Evolutionary conservation across 2,113 vertebrate species (phyloP), one percentile per base, ranked within the genome.

Genomic region (Trematocara stigmaticum): DNA sequence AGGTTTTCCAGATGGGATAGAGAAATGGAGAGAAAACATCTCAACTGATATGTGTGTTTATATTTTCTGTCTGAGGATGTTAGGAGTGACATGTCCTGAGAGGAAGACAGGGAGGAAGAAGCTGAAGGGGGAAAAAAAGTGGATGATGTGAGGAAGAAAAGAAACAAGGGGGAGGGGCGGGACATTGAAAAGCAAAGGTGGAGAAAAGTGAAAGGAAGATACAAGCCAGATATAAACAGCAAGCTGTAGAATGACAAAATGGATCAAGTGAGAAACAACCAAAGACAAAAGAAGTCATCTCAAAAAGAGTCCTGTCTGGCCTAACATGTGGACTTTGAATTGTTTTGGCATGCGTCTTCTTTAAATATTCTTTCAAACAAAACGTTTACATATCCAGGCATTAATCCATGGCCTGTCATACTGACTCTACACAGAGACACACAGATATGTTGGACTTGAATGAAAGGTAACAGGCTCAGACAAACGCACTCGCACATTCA

Each of bases 331-430:
- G 57, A 78, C 61, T 84, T 81, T 71, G 57, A 91, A 78, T 76
- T 83, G 20, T 88, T 91, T 82, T 91, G 87, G 90, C 88, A 84
- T 12, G 56, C 38, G 80, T 82, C 45, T 45, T 34, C 69, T 88
- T 87, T 86, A 86, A 94, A 93, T 90, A 66, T 83, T 79, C 64
- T 85, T 87, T 92, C 81, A 90, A 91, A 93, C 85, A 86, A 91
- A 95, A 95, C 91, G 89, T 95, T 95, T 94, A 88, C 89, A 94
- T 87, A 91, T 81, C 81, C 23, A 86, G 80, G 56, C 79, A 93
- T 92, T 85, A 90, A 91, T 91, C 78, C 61, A 49, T n/a, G 76
- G 79, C 52, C 84, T 88, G 88, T 90, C 85, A 76, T 81, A 83
- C 71, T 42, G 47, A 79, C 82, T 88, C 85, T 83, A 42, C 16